These are phyloP conservation scores for Acanthurus leucopareius DNA, from an alignment of 2,797 vertebrate species.

Conservation along the genomic window DNA sequence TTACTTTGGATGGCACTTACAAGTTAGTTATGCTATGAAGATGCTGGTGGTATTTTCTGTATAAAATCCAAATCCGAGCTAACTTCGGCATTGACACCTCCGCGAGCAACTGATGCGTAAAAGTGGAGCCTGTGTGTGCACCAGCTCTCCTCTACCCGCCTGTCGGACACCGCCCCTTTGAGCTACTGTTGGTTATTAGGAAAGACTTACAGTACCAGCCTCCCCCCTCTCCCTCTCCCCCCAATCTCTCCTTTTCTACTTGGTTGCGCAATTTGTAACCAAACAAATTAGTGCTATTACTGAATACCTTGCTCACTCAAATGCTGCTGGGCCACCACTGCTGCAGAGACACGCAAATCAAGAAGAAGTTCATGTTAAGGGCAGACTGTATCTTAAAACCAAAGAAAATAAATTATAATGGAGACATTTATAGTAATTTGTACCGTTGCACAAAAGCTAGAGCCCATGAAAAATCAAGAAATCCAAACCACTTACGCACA, in stretches of 20 bases:
- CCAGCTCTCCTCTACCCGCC: constrained; percentile 44
- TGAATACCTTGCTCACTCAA: no score
- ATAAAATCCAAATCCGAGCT: constrained; percentile 23
- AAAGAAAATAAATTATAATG: neutral
- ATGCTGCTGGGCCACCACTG: no score
- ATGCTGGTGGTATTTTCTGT: constrained; percentile 3
- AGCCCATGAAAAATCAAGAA: neutral
- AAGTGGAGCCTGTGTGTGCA: constrained; percentile 54
- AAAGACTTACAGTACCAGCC: constrained; percentile 41
- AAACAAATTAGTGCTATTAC: no score
- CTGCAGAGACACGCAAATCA: no score
- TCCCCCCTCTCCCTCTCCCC: neutral
- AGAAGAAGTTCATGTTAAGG: no score
- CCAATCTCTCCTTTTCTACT: neutral
- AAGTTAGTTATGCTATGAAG: neutral
- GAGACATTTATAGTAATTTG: neutral
- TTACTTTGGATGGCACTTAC: constrained; percentile 10
- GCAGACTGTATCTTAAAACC: neutral
- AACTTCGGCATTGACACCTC: constrained; percentile 21
- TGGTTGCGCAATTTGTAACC: no score
- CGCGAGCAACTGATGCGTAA: constrained; percentile 65
- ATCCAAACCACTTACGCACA: neutral
- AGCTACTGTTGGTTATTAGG: constrained; percentile 52
- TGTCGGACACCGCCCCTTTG: constrained; percentile 74
- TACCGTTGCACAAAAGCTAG: neutral